phyloP scores from a whole-genome alignment of 2,797 vertebrate species.

The Pipistrellus nathusii region DNA sequence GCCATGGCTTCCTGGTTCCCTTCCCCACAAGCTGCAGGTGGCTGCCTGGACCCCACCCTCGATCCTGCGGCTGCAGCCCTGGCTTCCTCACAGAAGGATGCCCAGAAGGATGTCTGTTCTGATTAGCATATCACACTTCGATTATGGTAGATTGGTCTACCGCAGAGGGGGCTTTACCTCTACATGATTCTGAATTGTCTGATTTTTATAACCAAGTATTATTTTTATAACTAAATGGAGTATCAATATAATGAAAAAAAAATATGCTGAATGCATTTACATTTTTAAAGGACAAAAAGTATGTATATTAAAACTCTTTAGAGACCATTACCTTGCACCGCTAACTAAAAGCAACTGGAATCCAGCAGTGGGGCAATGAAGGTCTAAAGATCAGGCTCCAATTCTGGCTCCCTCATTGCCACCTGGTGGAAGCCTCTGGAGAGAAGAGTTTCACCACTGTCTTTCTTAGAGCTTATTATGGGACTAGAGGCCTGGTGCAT shows the following conservation, averaged over 20 bases:
- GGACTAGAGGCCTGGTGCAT: too few species aligned
- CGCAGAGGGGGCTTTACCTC: not conserved
- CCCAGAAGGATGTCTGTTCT: too few species aligned
- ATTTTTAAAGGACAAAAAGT: not conserved
- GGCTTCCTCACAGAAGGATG: too few species aligned
- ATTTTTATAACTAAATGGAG: constrained; percentile 40
- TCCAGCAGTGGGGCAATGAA: not conserved
- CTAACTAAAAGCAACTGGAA: constrained; percentile 3
- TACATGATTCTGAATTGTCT: not conserved
- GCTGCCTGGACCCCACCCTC: too few species aligned
- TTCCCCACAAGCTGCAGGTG: too few species aligned
- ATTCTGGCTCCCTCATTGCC: not conserved
- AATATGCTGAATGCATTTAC: not conserved
- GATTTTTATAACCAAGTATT: not conserved
- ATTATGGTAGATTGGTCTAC: not conserved
- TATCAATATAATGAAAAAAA: not conserved
- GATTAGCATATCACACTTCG: too few species aligned
- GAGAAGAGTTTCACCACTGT: not conserved
- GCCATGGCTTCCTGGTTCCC: too few species aligned
- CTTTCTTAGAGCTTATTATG: constrained; percentile 29
- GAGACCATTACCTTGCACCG: not conserved
- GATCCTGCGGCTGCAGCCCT: too few species aligned
- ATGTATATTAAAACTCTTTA: not conserved
- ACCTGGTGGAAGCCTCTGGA: not conserved
- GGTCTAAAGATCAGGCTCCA: not conserved